Conservation (phyloP, 2,888 invertebrate species). For the Eremobia ochroleuca region DNA sequence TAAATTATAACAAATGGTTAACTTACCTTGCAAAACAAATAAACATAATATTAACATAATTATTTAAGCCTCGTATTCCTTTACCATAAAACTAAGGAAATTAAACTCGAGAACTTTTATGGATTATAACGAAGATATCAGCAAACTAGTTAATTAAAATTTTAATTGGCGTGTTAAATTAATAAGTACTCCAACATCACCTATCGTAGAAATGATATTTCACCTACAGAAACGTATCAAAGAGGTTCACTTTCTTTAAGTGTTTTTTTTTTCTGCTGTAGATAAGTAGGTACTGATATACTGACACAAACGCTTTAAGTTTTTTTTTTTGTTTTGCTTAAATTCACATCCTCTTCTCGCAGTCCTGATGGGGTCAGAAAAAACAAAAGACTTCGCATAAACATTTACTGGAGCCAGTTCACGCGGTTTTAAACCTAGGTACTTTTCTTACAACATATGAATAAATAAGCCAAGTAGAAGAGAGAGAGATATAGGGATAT, state of each 20-base stretch:
- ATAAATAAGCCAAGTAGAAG: no score
- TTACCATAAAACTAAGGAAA: background rate
- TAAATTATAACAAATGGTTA: background rate
- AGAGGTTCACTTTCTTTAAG: background rate
- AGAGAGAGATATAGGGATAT: no score
- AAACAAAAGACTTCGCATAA: background rate
- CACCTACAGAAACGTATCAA: background rate
- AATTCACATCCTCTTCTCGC: background rate
- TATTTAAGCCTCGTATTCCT: background rate
- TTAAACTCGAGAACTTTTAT: constrained; percentile 5
- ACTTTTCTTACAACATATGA: no score
- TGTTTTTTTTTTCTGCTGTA: background rate
- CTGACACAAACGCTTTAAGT: background rate
- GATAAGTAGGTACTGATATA: background rate
- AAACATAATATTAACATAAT: constrained; percentile 43
- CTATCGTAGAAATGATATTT: background rate
- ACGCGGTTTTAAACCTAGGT: no score
- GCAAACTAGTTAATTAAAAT: constrained; percentile 10
- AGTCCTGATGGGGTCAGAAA: background rate
- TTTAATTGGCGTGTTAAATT: constrained; percentile 16
- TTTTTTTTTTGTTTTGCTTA: background rate
- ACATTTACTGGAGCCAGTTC: no score
- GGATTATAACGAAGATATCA: background rate
- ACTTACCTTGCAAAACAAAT: constrained; percentile 47
- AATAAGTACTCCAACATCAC: background rate